These are phyloP conservation scores for Caenorhabditis plicata DNA, from an alignment of 2,888 invertebrate genomes.

Conservation along the genomic window DNA sequence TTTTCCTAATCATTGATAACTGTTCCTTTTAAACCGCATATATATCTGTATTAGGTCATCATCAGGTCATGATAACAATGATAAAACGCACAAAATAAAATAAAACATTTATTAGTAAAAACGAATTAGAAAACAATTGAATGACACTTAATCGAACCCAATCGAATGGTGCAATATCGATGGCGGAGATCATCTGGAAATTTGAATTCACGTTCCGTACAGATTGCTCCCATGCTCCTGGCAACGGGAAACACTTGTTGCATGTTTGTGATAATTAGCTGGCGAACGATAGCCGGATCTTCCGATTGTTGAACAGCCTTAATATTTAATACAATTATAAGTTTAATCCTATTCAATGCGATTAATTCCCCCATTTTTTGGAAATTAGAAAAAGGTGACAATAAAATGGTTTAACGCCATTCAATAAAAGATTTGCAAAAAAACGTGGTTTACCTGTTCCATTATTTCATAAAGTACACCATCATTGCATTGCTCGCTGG, in stretches of 20 bases:
- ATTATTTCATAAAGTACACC: conserved; percentile 21
- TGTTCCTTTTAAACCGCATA: no score
- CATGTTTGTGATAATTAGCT: conserved; percentile 10
- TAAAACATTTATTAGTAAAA: no score
- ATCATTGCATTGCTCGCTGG: conserved; percentile 19
- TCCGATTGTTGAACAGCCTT: background rate
- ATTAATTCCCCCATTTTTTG: no score
- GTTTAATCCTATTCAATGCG: no score
- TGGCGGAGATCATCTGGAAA: conserved; percentile 14
- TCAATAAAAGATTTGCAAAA: no score
- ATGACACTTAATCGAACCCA: conserved; percentile 10
- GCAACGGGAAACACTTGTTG: conserved; percentile 11
- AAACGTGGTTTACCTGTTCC: conserved; percentile 6
- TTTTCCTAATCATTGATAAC: no score
- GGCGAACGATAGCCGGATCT: conserved; percentile 6
- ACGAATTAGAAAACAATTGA: conserved; percentile 10
- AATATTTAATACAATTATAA: background rate
- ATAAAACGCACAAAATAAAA: no score
- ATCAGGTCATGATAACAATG: background rate
- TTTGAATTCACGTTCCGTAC: conserved; percentile 14
- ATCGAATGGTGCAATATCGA: conserved; percentile 13
- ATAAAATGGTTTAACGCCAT: no score
- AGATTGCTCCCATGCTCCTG: conserved; percentile 28
- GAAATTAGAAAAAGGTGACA: no score
- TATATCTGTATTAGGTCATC: no score